A percentile compares a stretch with the other conserved stretches of the same genome.
Conservation (phyloP, 2,113 vertebrate genomes). For the Halcyon senegalensis region DNA sequence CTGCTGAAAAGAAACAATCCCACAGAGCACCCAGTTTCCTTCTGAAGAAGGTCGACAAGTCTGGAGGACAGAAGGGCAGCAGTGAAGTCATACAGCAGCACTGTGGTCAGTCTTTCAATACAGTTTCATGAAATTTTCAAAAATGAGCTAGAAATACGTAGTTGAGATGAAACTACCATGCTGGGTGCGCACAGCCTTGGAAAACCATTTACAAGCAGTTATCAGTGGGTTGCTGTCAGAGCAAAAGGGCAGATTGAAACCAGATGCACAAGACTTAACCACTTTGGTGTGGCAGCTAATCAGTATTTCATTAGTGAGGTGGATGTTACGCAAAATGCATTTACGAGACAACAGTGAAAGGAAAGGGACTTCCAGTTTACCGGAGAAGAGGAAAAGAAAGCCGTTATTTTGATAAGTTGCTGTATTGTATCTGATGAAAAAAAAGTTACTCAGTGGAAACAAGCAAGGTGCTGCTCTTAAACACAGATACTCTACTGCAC, state of each 20-base stretch:
- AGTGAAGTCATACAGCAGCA: neutral
- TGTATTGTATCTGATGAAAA: neutral
- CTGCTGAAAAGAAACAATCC: neutral
- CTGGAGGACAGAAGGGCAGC: neutral
- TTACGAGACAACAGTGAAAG: neutral
- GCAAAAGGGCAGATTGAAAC: neutral
- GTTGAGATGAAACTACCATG: neutral
- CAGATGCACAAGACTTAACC: neutral
- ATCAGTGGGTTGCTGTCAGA: neutral
- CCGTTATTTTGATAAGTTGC: neutral
- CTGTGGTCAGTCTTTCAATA: neutral
- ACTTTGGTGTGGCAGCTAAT: neutral
- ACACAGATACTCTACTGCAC: neutral
- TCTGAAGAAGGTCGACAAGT: neutral
- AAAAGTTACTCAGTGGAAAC: neutral
- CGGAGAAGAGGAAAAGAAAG: neutral
- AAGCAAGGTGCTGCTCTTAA: neutral
- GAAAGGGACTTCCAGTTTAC: neutral
- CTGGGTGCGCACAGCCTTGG: neutral
- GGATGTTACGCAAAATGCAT: neutral
- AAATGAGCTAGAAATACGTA: neutral
- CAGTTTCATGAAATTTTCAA: neutral
- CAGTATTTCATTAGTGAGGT: neutral
- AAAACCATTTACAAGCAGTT: neutral
- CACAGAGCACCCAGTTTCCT: neutral